phyloP scores from a whole-genome alignment of 1,140 invertebrate species.

The Steinernema feltiae region DNA sequence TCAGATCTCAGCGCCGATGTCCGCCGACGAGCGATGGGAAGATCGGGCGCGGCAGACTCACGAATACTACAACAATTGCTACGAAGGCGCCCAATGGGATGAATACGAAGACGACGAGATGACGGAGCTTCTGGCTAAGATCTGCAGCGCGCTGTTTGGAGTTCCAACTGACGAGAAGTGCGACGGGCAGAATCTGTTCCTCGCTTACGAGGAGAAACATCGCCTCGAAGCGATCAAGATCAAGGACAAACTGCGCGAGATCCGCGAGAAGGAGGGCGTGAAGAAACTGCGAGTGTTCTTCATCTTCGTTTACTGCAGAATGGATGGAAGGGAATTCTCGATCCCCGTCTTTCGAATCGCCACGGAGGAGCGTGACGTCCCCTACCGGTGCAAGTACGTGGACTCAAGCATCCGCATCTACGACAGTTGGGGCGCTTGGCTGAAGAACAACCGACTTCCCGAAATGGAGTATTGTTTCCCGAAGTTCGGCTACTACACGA shows the following conservation, averaged over 20 bases:
- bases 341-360: conserved; percentile 1
- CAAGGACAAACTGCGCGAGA: not conserved
- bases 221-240: conserved; percentile 9
- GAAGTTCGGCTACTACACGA: conserved; percentile 18
- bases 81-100: conserved; percentile 15
- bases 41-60: not conserved
- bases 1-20: no score
- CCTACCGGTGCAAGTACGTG: conserved; percentile 15
- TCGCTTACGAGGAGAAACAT: not conserved
- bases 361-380: not conserved
- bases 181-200: not conserved
- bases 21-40: conserved; percentile 12
- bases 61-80: not conserved
- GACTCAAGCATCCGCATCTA: conserved; percentile 1
- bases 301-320: conserved; percentile 17
- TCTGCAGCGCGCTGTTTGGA: conserved; percentile 18
- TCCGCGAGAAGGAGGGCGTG: not conserved
- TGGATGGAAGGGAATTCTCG: not conserved
- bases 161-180: not conserved
- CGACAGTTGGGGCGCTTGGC: conserved; percentile 16
- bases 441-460: conserved; percentile 17
- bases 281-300: not conserved
- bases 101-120: not conserved
- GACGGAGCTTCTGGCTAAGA: conserved; percentile 4
- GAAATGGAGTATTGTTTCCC: conserved; percentile 19